Base-by-base conservation (phyloP, 1,140 invertebrate genomes). In the Wiebesia pumilae region DNA sequence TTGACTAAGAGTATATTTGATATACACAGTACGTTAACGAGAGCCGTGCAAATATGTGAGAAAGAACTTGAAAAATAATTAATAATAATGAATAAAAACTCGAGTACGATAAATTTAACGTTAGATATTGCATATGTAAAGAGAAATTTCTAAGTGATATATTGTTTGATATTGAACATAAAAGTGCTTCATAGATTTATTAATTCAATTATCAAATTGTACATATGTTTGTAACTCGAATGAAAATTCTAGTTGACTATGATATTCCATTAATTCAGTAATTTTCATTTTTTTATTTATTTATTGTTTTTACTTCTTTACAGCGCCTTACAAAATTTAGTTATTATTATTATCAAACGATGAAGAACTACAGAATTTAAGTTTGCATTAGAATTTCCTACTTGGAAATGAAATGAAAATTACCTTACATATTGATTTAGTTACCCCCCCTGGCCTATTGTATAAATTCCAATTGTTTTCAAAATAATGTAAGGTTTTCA, bases 221-320 rank as follows among this genome's bases (percentile, higher is more conserved):
- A 89, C 80, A 89, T 89, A 89, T 87, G 81, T 88, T 88, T 89
- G 87, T 89, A 87, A 87, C 58, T 67, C 81, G 84, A 86, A 78
- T 83, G 78, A 69, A 87, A 87, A 69, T 84, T 83, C 85, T 81
- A 84, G 67, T 87, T 85, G 80, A 88, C 78, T 86, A 87, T 83
- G 77, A 87, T 87, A 88, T 84, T 86, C 51, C 84, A 85, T 86
- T 86, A 83, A 86, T 87, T 84, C 21, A 83, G 71, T 88, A 86
- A 83, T 83, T 77, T 81, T 87, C 30, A 43, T 81, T 84, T 43
- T 81, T 81, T 51, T 82, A 58, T 80, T 54, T 65, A 75, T 75
- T 75, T 84, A 35, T 79, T 47, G n/a, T 65, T 81, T 84, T 30
- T 67, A 77, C 54, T 82, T 77, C 71, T 77, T 82, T 27, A 83